A percentile compares a stretch with the other conserved stretches of the same genome.
Conservation (phyloP, 2,888 invertebrate species). For the Ichneumoninae sp. region DNA sequence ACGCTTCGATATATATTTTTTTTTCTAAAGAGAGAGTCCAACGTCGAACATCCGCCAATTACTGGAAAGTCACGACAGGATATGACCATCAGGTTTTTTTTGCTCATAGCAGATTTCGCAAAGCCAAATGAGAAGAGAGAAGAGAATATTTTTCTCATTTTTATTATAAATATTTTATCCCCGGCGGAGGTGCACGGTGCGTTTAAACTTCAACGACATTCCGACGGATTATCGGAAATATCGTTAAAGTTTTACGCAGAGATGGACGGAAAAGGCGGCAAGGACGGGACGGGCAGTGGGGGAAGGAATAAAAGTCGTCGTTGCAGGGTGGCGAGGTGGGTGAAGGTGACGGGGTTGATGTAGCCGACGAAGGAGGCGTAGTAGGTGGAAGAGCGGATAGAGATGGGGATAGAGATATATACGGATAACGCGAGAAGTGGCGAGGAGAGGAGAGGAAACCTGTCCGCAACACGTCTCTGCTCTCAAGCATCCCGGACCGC, state of each 20-base stretch:
- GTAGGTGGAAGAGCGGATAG: slow-evolving; percentile 54
- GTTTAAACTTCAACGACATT: slow-evolving; percentile 63
- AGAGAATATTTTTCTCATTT: background rate
- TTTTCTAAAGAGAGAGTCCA: background rate
- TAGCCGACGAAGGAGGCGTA: slow-evolving; percentile 56
- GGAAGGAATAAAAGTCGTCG: slow-evolving; percentile 48
- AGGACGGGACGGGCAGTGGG: background rate
- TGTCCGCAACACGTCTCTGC: slow-evolving; percentile 85
- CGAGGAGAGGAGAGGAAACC: slow-evolving; percentile 77
- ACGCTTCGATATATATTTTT: slow-evolving; percentile 51
- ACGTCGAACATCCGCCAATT: slow-evolving; percentile 46
- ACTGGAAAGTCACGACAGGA: slow-evolving; percentile 51
- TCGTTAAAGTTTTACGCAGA: slow-evolving; percentile 74
- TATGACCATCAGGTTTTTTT: background rate
- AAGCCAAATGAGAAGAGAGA: background rate
- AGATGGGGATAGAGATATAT: slow-evolving; percentile 69
- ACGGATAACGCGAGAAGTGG: slow-evolving; percentile 69
- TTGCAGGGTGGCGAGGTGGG: slow-evolving; percentile 42
- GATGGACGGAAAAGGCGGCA: background rate
- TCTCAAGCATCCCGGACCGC: slow-evolving; percentile 83
- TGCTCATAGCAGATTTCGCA: background rate
- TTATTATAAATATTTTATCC: background rate
- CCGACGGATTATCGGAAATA: slow-evolving; percentile 78
- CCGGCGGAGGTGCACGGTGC: background rate
- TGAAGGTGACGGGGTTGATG: slow-evolving; percentile 54